A percentile compares a stretch with the other conserved stretches of the same genome.
phyloP scores from a whole-genome alignment of 1,140 invertebrate species.

The Venustaconcha ellipsiformis region DNA sequence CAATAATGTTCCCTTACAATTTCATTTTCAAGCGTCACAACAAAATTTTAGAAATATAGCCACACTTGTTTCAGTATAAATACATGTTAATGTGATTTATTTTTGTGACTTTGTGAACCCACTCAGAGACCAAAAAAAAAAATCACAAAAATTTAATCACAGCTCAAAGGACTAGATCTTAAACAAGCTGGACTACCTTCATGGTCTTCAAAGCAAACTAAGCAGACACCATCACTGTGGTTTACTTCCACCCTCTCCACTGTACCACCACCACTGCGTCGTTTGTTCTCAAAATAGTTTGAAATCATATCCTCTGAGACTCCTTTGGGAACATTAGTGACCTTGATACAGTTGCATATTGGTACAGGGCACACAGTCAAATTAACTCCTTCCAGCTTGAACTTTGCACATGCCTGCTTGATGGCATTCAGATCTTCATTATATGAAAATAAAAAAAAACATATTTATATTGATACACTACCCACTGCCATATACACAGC shows the following conservation, averaged over 20 bases:
- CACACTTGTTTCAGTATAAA: too few species aligned
- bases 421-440: constrained; percentile 5
- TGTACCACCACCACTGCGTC: constrained; percentile 17
- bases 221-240: constrained; percentile 13
- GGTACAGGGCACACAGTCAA: constrained; percentile 17
- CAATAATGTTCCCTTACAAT: too few species aligned
- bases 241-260: constrained; percentile 19
- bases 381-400: constrained; percentile 11
- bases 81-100: too few species aligned
- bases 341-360: constrained; percentile 24
- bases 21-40: too few species aligned
- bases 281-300: constrained; percentile 30
- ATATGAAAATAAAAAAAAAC: too few species aligned
- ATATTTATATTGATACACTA: too few species aligned
- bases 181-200: neutral
- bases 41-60: too few species aligned
- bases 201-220: constrained; percentile 25
- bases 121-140: too few species aligned
- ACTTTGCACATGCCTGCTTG: constrained; percentile 2
- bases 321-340: constrained; percentile 15
- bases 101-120: too few species aligned
- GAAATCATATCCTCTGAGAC: constrained; percentile 18
- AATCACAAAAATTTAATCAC: too few species aligned
- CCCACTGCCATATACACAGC: too few species aligned
- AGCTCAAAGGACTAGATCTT: too few species aligned